phyloP scores from a whole-genome alignment of 2,888 invertebrate genomes.

The Xestia c-nigrum region DNA sequence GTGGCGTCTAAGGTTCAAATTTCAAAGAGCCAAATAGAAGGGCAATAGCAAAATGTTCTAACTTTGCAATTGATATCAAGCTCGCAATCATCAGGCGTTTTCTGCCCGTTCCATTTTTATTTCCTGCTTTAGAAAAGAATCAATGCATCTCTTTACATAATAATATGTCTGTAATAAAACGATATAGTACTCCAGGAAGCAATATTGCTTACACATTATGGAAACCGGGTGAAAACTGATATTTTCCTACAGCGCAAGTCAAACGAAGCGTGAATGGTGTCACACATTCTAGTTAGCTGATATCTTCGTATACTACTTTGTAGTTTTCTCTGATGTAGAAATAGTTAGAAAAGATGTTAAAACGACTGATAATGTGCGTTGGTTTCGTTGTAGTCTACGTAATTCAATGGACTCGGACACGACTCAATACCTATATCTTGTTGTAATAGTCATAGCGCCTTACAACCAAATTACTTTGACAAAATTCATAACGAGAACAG shows the following conservation, averaged over 20 bases:
- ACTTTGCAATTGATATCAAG: neutral
- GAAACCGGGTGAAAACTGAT: constrained; percentile 40
- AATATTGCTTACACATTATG: constrained; percentile 33
- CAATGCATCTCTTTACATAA: neutral
- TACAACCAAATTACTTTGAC: too few species aligned
- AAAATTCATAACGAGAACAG: too few species aligned
- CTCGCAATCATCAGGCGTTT: constrained; percentile 12
- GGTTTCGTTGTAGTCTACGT: neutral
- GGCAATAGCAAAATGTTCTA: constrained; percentile 8
- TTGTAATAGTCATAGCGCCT: too few species aligned
- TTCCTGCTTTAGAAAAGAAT: neutral
- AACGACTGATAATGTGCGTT: neutral
- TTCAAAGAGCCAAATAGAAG: neutral
- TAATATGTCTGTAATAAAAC: neutral
- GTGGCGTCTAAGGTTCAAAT: neutral
- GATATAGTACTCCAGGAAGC: neutral
- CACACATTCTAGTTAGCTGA: constrained; percentile 27
- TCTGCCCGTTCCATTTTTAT: neutral
- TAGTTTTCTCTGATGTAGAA: constrained; percentile 23
- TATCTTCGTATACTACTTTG: constrained; percentile 6
- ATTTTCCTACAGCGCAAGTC: constrained; percentile 28
- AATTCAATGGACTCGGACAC: neutral
- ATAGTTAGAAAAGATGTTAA: neutral
- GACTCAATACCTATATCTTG: neutral
- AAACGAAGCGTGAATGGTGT: constrained; percentile 44